A percentile compares a stretch with the other conserved stretches of the same genome.
phyloP scores from a whole-genome alignment of 2,113 vertebrate genomes.

The Phrynosoma platyrhinos region DNA sequence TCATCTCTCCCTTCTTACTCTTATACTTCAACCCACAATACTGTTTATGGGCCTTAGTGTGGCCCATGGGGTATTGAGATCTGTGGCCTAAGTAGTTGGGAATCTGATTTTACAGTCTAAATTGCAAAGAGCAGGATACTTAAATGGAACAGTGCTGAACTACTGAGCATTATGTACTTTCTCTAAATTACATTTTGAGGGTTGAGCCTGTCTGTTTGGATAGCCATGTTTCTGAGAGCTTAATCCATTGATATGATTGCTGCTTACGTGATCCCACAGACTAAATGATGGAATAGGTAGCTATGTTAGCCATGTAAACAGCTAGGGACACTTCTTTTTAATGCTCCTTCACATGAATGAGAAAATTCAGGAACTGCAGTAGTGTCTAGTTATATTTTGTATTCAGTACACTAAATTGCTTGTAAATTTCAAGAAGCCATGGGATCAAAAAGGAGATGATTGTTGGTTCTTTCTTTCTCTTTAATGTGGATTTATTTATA shows the following conservation, averaged over 20 bases:
- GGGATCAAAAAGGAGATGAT: not conserved
- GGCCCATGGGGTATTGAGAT: not conserved
- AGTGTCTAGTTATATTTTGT: not conserved
- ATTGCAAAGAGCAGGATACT: not conserved
- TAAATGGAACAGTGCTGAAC: not conserved
- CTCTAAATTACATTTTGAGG: not conserved
- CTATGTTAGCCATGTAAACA: not conserved
- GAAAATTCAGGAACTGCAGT: not conserved
- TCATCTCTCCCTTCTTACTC: not conserved
- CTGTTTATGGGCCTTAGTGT: not conserved
- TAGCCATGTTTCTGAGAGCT: not conserved
- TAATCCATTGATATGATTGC: not conserved
- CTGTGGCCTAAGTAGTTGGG: not conserved
- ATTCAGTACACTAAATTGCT: not conserved
- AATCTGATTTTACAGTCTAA: slow-evolving; percentile 1
- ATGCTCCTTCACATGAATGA: not conserved
- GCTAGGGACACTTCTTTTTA: not conserved
- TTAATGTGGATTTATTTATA: not conserved
- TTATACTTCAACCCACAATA: too few relatives aligned
- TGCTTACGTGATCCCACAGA: not conserved
- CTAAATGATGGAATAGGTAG: not conserved
- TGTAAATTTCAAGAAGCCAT: not conserved
- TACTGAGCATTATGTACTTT: not conserved
- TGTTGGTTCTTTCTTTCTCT: not conserved
- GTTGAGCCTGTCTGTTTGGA: not conserved